phyloP scores from a whole-genome alignment of 2,888 invertebrate species.

The Nephrocerus scutellatus region DNA sequence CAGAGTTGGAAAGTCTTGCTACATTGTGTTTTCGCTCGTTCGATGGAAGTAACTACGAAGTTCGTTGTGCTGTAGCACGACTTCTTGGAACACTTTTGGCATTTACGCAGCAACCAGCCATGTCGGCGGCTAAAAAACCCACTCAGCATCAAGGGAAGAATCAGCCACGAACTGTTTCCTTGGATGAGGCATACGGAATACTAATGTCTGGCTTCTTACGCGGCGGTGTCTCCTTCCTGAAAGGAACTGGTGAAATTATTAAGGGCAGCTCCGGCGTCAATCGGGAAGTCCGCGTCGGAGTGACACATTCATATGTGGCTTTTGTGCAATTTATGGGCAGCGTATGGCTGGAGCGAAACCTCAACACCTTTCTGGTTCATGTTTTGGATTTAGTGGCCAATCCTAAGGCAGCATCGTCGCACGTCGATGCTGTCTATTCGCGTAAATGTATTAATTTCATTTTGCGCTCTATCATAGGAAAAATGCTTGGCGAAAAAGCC shows the following conservation, averaged over 20 bases:
- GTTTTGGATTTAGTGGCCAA: conserved; percentile 89
- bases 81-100: conserved; percentile 66
- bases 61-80: conserved; percentile 84
- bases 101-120: conserved; percentile 69
- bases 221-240: conserved; percentile 89
- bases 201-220: conserved; percentile 90
- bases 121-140: conserved; percentile 48
- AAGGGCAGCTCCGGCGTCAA: conserved; percentile 91
- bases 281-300: conserved; percentile 92
- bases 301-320: conserved; percentile 94
- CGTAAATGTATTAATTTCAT: conserved; percentile 96
- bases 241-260: conserved; percentile 90
- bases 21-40: conserved; percentile 87
- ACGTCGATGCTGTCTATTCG: conserved; percentile 96
- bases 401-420: conserved; percentile 91
- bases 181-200: conserved; percentile 87
- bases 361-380: conserved; percentile 78
- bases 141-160: conserved; percentile 30
- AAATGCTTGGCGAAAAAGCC: conserved; percentile 93
- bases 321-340: conserved; percentile 91
- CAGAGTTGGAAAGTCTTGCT: conserved; percentile 85
- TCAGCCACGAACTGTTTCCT: conserved; percentile 54
- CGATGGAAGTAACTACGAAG: conserved; percentile 88
- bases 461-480: conserved; percentile 81
- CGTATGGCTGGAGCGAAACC: conserved; percentile 89